Evolutionary conservation across 2,888 invertebrate genomes (phyloP), one percentile per base, ranked within the genome.

Genomic region (Xestoiulus laeticollis): DNA sequence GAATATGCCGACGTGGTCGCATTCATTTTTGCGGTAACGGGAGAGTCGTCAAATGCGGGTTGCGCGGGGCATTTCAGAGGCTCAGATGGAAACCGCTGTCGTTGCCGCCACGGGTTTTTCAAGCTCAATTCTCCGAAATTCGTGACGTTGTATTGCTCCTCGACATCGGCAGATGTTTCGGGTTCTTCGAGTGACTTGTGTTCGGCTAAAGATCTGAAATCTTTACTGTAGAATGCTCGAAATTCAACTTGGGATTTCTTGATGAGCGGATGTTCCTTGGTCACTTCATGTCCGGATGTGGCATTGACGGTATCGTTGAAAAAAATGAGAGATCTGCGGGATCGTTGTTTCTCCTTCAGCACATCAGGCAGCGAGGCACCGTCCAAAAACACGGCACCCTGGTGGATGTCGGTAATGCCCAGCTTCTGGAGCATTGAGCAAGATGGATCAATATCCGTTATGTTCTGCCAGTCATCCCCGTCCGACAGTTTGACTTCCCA

Each of bases 351-450:
- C 10, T 8, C 44, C 26, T 38, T 26, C 16, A 14, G 33, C 1
- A 10, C 5, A n/a, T 38, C 85, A 10, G 38, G 38, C 44, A 22
- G 38, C 0, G 38, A 3, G 12, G 85, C n/a, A 4, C 85, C 85
- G 19, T 85, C 85, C 26, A 85, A 38, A 12, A 85, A 85, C n/a
- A 85, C 85, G 44, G 33, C 38, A 12, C 85, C 85, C 16, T 85
- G 85, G 26, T 85, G 85, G 38, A 44, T 85, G 85, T 22, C n/a
- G 1, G 33, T 0, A 85, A 85, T 22, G 38, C 38, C 85, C 38
- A 85, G 38, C 8, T 19, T 44, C 44, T 85, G n/a, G 22, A 85
- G 14, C 1, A 26, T 43, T 8, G 16, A 16, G 6, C 85, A 38
- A 1, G 85, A 6, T n/a, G 44, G 44, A 85, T 85, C 85, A 6